A percentile compares a stretch with the other conserved stretches of the same genome.
phyloP scores from a whole-genome alignment of 2,797 vertebrate species.

The Coranthus polyacanthus region DNA sequence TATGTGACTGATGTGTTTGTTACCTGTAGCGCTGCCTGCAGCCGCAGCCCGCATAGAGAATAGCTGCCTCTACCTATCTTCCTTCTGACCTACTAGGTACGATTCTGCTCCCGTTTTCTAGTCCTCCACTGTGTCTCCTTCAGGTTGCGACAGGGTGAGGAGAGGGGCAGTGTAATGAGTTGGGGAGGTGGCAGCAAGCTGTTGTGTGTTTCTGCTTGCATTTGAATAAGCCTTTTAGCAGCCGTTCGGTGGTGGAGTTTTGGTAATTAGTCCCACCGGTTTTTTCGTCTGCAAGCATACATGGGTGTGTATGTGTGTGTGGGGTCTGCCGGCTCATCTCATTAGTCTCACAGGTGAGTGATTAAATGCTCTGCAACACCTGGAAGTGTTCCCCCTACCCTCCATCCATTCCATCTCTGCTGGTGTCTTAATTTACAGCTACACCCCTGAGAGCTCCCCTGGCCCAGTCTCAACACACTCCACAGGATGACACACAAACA shows the following conservation, averaged over 20 bases:
- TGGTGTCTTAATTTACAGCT: constrained; percentile 71
- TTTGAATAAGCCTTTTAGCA: constrained; percentile 55
- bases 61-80: constrained; percentile 46
- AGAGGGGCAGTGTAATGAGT: constrained; percentile 50
- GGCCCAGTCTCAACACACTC: constrained; percentile 47
- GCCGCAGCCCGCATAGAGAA: constrained; percentile 62
- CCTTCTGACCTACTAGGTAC: constrained; percentile 58
- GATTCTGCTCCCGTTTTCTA: constrained; percentile 15
- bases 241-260: constrained; percentile 60
- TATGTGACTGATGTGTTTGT: constrained; percentile 75
- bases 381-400: constrained; percentile 71
- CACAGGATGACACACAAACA: constrained; percentile 21
- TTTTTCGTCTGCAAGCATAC: constrained; percentile 11
- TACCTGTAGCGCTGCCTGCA: constrained; percentile 81
- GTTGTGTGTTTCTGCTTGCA: constrained; percentile 46
- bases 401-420: constrained; percentile 48
- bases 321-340: constrained; percentile 57
- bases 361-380: constrained; percentile 84
- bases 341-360: constrained; percentile 84
- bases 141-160: constrained; percentile 35
- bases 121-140: constrained; percentile 37
- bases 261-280: constrained; percentile 83
- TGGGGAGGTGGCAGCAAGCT: constrained; percentile 54
- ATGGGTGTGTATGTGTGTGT: constrained; percentile 33
- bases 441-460: constrained; percentile 45